Percentiles rank a stretch among this genome's conserved stretches.
These are phyloP conservation scores for Callipepla californica DNA, from an alignment of 2,113 vertebrate genomes.

Conservation along the genomic window DNA sequence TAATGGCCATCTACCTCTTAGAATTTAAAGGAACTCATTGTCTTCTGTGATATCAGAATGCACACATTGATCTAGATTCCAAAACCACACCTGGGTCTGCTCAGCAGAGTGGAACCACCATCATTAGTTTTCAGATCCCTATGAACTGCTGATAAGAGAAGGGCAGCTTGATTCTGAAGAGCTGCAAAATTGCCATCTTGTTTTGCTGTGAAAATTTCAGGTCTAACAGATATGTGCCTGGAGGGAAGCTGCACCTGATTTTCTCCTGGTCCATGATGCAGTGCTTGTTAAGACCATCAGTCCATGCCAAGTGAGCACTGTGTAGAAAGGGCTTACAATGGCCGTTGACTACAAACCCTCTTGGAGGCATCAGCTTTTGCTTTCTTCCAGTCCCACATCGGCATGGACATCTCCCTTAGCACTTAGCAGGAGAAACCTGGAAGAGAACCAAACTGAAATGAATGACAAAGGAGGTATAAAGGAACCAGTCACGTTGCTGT, in stretches of 20 bases:
- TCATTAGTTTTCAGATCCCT: not conserved
- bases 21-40: not conserved
- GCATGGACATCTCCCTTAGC: not conserved
- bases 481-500: not conserved
- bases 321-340: not conserved
- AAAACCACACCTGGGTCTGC: not conserved
- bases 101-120: not conserved
- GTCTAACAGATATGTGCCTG: not conserved
- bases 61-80: not conserved
- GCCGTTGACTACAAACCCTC: not conserved
- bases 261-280: not conserved
- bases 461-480: not conserved
- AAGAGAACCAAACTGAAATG: not conserved
- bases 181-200: not conserved
- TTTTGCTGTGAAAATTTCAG: not conserved
- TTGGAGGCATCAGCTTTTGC: not conserved
- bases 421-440: not conserved
- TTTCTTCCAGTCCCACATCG: not conserved
- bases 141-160: not conserved
- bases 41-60: not conserved
- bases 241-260: not conserved
- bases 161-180: not conserved
- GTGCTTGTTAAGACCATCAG: not conserved
- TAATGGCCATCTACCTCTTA: not conserved
- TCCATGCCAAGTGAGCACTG: not conserved